Evolutionary conservation across 2,113 vertebrate genomes (phyloP), one percentile per base, ranked within the genome.

Genomic region (Pygoscelis adeliae): DNA sequence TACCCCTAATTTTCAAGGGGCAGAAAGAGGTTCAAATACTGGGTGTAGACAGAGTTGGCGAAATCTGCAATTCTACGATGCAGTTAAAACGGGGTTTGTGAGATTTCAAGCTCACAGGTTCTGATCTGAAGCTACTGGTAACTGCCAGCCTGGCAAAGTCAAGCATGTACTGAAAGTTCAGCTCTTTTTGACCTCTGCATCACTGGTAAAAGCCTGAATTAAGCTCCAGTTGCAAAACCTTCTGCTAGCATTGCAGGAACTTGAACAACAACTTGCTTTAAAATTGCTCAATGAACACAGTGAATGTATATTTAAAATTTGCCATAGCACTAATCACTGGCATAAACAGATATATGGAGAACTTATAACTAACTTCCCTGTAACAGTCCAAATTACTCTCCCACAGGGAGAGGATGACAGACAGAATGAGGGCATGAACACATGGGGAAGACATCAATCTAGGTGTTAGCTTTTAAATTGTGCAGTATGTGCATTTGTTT

Each of bases 191-290:
- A 92, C 87, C 74, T 73, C 50, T 72, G 50, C 30, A 69, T 69
- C 79, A 53, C 77, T 47, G 52, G 59, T 73, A 92, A 91, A 95
- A 95, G 13, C 69, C 53, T 73, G 63, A 69, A 94, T 83, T 81
- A 89, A 92, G 93, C 62, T 91, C 42, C 36, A 55, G 76, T 96
- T 97, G 93, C 93, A 91, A 96, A 95, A 96, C 47, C 38, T 74
- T 74, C 74, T 73, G 73, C 69, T 88, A 58, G 29, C 67, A 53
- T 21, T 87, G 87, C 85, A 90, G 55, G 66, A 96, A 85, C 82
- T 72, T 89, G 76, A 94, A 87, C 42, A 95, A 69, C 88, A 88
- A 56, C 78, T 81, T 62, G 71, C 44, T 82, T 83, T 65, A 69
- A 44, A 89, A 91, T 94, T 95, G 80, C 94, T 87, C 91, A 95